A percentile compares a stretch with the other conserved stretches of the same genome.
These are phyloP conservation scores for Hypanus sabinus DNA, from an alignment of 2,113 vertebrate species.

Conservation along the genomic window DNA sequence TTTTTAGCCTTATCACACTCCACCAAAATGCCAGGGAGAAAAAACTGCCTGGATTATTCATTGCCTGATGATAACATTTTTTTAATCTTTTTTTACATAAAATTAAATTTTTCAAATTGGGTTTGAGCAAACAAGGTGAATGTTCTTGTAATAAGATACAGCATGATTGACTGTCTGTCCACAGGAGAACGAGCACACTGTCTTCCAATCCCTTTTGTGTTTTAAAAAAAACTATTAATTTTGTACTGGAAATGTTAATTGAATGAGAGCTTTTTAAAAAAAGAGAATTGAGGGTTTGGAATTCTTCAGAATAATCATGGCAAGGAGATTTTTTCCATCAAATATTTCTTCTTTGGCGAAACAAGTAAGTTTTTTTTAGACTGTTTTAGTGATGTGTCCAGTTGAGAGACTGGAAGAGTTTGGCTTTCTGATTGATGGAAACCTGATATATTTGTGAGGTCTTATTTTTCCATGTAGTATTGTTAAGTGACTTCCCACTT, in stretches of 20 bases:
- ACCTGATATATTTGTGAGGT: not conserved
- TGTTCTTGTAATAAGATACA: constrained; percentile 45
- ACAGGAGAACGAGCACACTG: not conserved
- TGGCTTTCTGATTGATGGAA: not conserved
- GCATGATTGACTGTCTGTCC: constrained; percentile 54
- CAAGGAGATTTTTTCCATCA: not conserved
- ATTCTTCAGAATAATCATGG: not conserved
- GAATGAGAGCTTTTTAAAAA: not conserved
- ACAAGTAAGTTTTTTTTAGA: not conserved
- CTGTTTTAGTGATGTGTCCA: not conserved
- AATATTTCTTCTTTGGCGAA: not conserved
- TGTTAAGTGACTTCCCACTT: not conserved
- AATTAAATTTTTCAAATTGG: constrained; percentile 44
- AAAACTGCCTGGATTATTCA: constrained; percentile 74
- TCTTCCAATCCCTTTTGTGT: not conserved
- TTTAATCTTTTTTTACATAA: constrained; percentile 36
- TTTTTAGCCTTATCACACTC: constrained; percentile 86
- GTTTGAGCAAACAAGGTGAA: constrained; percentile 41
- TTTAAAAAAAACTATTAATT: constrained; percentile 4
- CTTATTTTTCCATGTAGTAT: not conserved
- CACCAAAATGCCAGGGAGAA: constrained; percentile 96
- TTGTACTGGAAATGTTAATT: not conserved
- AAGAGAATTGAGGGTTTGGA: not conserved
- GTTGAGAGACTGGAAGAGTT: no score
- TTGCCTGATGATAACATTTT: constrained; percentile 65